phyloP scores from a whole-genome alignment of 2,113 vertebrate species.

The Pseudolaguvia tuberculata region DNA sequence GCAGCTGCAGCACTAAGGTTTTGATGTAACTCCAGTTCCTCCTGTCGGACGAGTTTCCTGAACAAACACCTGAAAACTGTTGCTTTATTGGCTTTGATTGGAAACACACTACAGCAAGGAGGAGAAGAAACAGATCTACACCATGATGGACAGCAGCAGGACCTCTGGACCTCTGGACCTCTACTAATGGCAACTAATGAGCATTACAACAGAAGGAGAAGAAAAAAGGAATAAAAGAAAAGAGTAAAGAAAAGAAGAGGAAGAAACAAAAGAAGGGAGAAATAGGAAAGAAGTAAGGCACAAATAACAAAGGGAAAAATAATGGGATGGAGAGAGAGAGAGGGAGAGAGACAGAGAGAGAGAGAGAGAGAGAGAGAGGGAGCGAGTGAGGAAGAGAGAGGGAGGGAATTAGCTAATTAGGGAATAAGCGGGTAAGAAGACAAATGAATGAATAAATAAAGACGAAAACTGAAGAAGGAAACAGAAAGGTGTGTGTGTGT shows the following conservation, averaged over 20 bases:
- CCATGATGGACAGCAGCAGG: not conserved
- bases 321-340: not conserved
- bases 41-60: constrained; percentile 63
- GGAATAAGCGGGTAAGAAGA: too few relatives aligned
- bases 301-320: not conserved
- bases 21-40: constrained; percentile 61
- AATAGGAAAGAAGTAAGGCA: not conserved
- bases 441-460: too few relatives aligned
- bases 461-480: too few relatives aligned
- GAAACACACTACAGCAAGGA: not conserved
- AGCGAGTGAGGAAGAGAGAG: not conserved
- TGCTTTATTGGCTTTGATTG: not conserved
- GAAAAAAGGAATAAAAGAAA: not conserved
- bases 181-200: not conserved
- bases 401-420: too few relatives aligned
- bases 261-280: not conserved
- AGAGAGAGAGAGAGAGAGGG: not conserved
- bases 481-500: too few relatives aligned
- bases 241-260: not conserved
- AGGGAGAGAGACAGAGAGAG: too few relatives aligned
- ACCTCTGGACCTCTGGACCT: not conserved
- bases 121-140: constrained; percentile 17
- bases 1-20: constrained; percentile 62
- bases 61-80: constrained; percentile 14
- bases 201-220: not conserved